These are phyloP conservation scores for Cyclargus thomasi DNA, from an alignment of 1,140 invertebrate species.

Conservation along the genomic window DNA sequence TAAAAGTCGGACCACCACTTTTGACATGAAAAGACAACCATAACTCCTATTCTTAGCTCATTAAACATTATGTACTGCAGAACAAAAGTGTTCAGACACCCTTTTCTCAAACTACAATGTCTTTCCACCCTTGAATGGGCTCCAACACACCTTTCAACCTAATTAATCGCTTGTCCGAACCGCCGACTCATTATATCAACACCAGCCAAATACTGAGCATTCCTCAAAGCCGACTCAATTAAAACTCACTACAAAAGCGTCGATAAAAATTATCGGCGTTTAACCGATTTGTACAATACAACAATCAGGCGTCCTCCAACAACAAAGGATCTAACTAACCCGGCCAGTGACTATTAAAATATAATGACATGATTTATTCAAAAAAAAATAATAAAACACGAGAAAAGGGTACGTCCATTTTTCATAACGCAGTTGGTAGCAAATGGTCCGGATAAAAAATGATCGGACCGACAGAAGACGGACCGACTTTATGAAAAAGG, in stretches of 20 bases:
- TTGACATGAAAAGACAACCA: too few species aligned
- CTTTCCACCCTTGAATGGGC: too few species aligned
- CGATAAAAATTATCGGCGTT: conserved; percentile 74
- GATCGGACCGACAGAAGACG: conserved; percentile 65
- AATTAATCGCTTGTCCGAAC: background rate
- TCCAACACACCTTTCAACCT: background rate
- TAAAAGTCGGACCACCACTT: too few species aligned
- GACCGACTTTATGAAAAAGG: conserved; percentile 72
- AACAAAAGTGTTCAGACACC: too few species aligned
- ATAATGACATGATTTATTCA: conserved; percentile 75
- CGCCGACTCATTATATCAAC: conserved; percentile 9
- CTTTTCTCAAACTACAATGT: too few species aligned
- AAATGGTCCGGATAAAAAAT: conserved; percentile 74
- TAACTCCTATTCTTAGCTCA: too few species aligned
- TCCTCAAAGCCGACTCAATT: conserved; percentile 64
- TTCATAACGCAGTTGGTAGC: conserved; percentile 75
- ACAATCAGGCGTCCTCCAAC: conserved; percentile 54
- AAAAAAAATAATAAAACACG: conserved; percentile 60
- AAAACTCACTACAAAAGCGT: conserved; percentile 70
- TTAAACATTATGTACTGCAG: too few species aligned
- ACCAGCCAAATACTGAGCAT: conserved; percentile 49
- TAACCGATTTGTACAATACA: conserved; percentile 65
- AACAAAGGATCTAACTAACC: conserved; percentile 73
- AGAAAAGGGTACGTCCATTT: conserved; percentile 74
- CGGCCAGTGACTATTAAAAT: conserved; percentile 71